Percentiles rank a stretch among this genome's conserved stretches.
Conservation (phyloP, 2,113 vertebrate genomes). For the Dolichallabes microphthalmus region DNA sequence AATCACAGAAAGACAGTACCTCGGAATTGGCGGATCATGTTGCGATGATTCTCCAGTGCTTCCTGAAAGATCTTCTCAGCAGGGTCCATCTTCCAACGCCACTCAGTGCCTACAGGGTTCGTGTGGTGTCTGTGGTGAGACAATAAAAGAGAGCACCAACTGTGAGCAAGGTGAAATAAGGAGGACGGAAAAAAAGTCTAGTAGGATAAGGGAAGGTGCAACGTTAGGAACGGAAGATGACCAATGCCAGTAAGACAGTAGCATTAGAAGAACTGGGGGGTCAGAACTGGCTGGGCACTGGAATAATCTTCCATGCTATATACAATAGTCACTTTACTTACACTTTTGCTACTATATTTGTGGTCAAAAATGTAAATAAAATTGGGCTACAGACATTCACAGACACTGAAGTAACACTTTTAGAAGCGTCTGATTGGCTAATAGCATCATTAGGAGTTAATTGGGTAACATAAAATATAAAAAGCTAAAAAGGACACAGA, state of each 20-base stretch:
- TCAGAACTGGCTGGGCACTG: not conserved
- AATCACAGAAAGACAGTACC: slow-evolving; percentile 66
- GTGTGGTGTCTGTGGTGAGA: slow-evolving; percentile 84
- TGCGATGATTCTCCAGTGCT: slow-evolving; percentile 85
- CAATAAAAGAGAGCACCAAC: slow-evolving; percentile 29
- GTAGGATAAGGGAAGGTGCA: not conserved
- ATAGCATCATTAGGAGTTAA: not conserved
- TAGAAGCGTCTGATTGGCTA: not conserved
- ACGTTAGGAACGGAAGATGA: not conserved
- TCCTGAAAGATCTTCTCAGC: slow-evolving; percentile 87
- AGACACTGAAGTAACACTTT: not conserved
- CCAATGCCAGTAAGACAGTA: not conserved
- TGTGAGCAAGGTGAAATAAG: slow-evolving; percentile 24
- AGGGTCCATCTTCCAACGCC: slow-evolving; percentile 94
- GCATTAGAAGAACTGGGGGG: not conserved
- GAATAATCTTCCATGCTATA: not conserved
- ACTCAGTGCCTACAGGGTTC: slow-evolving; percentile 93
- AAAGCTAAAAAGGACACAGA: not conserved
- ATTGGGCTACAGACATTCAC: not conserved
- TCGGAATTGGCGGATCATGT: slow-evolving; percentile 91
- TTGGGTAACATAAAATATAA: not conserved
- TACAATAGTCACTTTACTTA: not conserved
- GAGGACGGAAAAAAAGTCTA: not conserved
- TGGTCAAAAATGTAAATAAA: not conserved
- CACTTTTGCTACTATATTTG: not conserved